Conservation (phyloP, 35 echinoderm and acorn worm genomes). For the Patiria miniata region DNA sequence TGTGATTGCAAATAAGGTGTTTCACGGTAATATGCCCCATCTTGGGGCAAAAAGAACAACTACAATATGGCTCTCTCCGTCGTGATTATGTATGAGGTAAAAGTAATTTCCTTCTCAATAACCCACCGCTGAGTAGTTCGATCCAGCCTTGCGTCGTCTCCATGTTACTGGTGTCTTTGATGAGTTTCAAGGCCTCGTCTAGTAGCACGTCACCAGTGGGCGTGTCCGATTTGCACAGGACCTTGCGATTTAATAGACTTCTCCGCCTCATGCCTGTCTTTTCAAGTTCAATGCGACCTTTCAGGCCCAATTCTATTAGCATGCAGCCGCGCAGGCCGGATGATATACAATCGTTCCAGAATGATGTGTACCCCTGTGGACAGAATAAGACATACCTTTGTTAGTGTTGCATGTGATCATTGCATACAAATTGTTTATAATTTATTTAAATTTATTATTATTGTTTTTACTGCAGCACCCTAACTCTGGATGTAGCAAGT, state of each 20-base stretch:
- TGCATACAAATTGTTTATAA: not conserved
- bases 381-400: not conserved
- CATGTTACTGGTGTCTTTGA: conserved; percentile 76
- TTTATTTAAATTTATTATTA: not conserved
- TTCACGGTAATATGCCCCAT: too few species aligned
- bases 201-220: conserved; percentile 92
- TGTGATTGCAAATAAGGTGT: too few species aligned
- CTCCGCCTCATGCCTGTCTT: conserved; percentile 89
- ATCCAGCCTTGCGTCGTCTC: conserved; percentile 96
- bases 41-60: too few species aligned
- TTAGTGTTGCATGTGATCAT: not conserved
- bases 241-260: conserved; percentile 87
- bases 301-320: conserved; percentile 90
- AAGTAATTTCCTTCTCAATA: not conserved
- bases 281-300: conserved; percentile 92
- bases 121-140: conserved; percentile 96
- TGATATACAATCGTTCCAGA: conserved; percentile 99
- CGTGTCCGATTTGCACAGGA: conserved; percentile 71
- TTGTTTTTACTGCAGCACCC: not conserved
- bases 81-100: too few species aligned
- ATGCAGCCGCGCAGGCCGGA: conserved; percentile 96
- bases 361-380: conserved; percentile 96
- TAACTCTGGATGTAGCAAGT: not conserved
- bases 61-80: too few species aligned
- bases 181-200: conserved; percentile 88